Evolutionary conservation across 2,797 vertebrate genomes (phyloP).

Genomic region (Cephalopachus bancanus): DNA sequence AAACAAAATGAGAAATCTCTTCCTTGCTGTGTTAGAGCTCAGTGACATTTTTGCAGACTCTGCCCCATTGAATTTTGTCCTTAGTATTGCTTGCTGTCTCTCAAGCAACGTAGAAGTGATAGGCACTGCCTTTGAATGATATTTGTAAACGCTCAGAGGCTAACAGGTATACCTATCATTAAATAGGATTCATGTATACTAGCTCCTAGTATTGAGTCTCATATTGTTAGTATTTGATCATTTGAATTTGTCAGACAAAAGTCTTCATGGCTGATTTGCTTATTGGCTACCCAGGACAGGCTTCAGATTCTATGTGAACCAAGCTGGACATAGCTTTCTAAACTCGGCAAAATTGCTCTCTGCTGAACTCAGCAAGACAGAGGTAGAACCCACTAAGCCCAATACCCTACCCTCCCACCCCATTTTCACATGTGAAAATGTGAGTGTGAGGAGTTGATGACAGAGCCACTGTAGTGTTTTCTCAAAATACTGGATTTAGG

Average conservation of each 20-base stretch:
- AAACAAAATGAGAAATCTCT: background rate
- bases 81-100: background rate
- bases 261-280: conserved; percentile 76
- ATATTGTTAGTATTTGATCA: conserved; percentile 48
- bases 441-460: background rate
- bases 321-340: background rate
- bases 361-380: conserved; percentile 47
- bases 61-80: background rate
- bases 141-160: background rate
- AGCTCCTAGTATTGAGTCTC: background rate
- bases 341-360: background rate
- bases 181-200: conserved; percentile 3
- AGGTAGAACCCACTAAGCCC: background rate
- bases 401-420: background rate
- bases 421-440: background rate
- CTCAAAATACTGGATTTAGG: background rate
- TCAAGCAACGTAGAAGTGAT: background rate
- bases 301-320: conserved; percentile 20
- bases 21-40: background rate
- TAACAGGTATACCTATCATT: background rate
- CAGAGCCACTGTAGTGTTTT: background rate
- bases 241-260: conserved; percentile 78
- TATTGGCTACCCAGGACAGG: conserved; percentile 21
- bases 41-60: background rate
- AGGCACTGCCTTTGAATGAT: background rate